phyloP scores from a whole-genome alignment of 1,140 invertebrate genomes.

The Drosophila teissieri region DNA sequence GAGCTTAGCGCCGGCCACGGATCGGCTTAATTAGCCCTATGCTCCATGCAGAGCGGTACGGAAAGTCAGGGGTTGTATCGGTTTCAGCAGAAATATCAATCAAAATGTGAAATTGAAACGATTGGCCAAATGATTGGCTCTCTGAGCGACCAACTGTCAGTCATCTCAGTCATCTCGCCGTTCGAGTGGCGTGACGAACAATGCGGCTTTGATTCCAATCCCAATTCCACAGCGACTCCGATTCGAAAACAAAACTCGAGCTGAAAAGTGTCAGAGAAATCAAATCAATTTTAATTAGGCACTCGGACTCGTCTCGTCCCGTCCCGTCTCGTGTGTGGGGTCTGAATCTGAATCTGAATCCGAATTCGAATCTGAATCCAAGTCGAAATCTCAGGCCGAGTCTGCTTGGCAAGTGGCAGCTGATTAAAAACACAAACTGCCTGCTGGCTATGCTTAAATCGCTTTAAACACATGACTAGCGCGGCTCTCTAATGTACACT shows the following conservation, averaged over 20 bases:
- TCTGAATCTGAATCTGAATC: slow-evolving; percentile 7
- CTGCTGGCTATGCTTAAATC: slow-evolving; percentile 63
- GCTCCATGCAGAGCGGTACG: slow-evolving; percentile 38
- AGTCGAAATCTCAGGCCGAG: too few species aligned
- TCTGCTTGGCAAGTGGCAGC: slow-evolving; percentile 69
- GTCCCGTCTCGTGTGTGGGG: slow-evolving; percentile 45
- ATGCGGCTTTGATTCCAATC: slow-evolving; percentile 76
- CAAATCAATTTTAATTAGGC: slow-evolving; percentile 83
- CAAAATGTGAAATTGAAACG: slow-evolving; percentile 83
- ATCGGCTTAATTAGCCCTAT: slow-evolving; percentile 73
- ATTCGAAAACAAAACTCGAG: slow-evolving; percentile 26
- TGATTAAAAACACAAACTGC: slow-evolving; percentile 74
- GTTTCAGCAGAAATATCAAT: slow-evolving; percentile 82
- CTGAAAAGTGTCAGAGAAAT: slow-evolving; percentile 80
- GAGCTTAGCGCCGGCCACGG: slow-evolving; percentile 75
- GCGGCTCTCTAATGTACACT: slow-evolving; percentile 23
- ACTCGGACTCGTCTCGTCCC: slow-evolving; percentile 44
- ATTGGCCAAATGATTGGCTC: slow-evolving; percentile 68
- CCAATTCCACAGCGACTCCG: not conserved
- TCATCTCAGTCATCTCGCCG: slow-evolving; percentile 8
- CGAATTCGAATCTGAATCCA: too few species aligned
- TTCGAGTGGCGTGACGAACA: slow-evolving; percentile 73
- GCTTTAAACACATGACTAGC: slow-evolving; percentile 56
- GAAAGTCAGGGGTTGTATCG: slow-evolving; percentile 46
- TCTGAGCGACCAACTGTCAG: slow-evolving; percentile 43